phyloP scores from a whole-genome alignment of 2,113 vertebrate species.

The Brienomyrus longianalis region DNA sequence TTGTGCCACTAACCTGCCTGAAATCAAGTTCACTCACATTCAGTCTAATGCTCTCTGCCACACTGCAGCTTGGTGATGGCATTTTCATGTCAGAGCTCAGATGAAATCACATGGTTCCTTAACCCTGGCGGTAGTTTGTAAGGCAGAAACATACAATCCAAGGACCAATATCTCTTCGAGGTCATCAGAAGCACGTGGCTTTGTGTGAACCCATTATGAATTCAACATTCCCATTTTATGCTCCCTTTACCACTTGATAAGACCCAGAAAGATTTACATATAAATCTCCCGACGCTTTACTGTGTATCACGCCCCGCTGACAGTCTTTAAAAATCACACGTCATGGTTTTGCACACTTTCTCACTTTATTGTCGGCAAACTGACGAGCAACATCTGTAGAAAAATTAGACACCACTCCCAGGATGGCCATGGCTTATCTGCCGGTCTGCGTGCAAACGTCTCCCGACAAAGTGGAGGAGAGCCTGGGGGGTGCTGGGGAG shows the following conservation, averaged over 20 bases:
- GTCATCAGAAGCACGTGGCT: background rate
- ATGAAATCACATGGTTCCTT: background rate
- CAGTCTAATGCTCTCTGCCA: background rate
- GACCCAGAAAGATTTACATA: background rate
- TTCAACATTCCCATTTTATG: background rate
- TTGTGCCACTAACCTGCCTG: background rate
- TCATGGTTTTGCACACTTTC: too few species aligned
- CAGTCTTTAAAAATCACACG: background rate
- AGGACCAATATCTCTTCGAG: background rate
- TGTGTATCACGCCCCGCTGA: background rate
- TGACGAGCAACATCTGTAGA: slow-evolving; percentile 53
- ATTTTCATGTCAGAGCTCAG: background rate
- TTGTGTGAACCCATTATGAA: background rate
- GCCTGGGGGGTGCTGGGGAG: slow-evolving; percentile 3
- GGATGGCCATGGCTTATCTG: slow-evolving; percentile 34
- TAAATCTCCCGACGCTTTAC: background rate
- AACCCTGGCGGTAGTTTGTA: background rate
- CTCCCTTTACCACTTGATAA: background rate
- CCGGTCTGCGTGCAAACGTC: slow-evolving; percentile 36
- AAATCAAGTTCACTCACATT: background rate
- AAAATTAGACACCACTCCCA: slow-evolving; percentile 43
- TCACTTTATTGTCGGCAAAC: background rate
- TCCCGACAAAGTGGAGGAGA: slow-evolving; percentile 25
- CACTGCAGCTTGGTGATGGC: background rate
- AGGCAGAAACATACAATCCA: background rate